Base-by-base conservation (phyloP, 1,140 invertebrate species). In the Drosophila sp. region DNA sequence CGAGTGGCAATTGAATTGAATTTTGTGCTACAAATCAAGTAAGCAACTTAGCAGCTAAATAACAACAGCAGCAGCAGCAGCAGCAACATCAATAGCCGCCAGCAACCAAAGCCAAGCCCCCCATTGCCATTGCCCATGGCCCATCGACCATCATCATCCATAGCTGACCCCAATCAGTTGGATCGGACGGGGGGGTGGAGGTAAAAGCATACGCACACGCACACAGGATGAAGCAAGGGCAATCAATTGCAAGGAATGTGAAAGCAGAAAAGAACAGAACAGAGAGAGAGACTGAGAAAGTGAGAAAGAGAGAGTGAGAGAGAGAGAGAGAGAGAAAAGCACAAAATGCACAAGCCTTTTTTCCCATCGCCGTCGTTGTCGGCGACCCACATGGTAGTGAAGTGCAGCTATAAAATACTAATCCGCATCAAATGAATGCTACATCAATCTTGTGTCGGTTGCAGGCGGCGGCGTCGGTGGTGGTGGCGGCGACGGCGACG, bases 391-490 rank as follows among this genome's bases (percentile, higher is more conserved):
- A 73, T 76, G 73, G 73, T 50, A 76, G 73, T 80, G 84, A 84
- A 89, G 83, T 89, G 83, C 84, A 89, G 83, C 84, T 87, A 87
- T 87, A 89, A 87, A 87, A 87, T 83, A 87, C 83, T 87, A 87
- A 87, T 87, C 83, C 83, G 83, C 84, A 87, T 87, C 83, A 89
- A 87, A 87, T 87, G 83, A 87, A 87, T 87, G 83, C 84, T 89
- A 87, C 83, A 87, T 87, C 83, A 87, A 87, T 87, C 83, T 89
- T 89, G 73, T 87, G 83, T 87, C 83, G 83, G 69, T 76, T 76
- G 72, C 84, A 85, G 80, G 76, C 66, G 72, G 73, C 62, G 33
- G 27, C 41, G 56, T 41, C 30, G 65, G 30, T 25, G 27, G 7
- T 6, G 23, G 11, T 29, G 56, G 7, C 29, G 30, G 11, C 29